Percentiles rank a stretch among this genome's conserved stretches.
phyloP scores from a whole-genome alignment of 2,113 vertebrate genomes.

The Campylorhamphus procurvoides region DNA sequence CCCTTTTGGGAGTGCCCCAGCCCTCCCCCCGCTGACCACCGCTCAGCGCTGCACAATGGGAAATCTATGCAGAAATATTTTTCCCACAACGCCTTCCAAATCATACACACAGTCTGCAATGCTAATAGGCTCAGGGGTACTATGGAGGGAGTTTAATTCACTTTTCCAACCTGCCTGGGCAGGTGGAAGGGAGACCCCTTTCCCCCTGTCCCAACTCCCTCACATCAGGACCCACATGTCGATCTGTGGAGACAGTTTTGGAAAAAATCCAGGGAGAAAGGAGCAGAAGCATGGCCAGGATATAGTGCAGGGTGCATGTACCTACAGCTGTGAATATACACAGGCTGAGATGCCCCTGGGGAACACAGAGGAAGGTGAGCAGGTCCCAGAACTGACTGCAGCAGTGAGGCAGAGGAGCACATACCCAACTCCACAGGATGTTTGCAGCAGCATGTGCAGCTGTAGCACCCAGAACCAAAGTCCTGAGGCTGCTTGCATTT shows the following conservation, averaged over 20 bases:
- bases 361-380: not conserved
- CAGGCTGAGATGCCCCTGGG: not conserved
- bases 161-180: not conserved
- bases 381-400: not conserved
- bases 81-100: conserved; percentile 56
- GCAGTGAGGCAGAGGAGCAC: not conserved
- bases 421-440: not conserved
- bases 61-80: conserved; percentile 48
- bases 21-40: not conserved
- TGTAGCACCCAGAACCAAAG: not conserved
- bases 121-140: conserved; percentile 4
- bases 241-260: not conserved
- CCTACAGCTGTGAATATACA: not conserved
- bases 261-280: not conserved
- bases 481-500: not conserved
- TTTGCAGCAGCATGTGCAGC: not conserved
- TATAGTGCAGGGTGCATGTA: rapidly evolving
- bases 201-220: not conserved
- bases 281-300: not conserved
- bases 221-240: not conserved
- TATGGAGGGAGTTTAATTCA: not conserved
- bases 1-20: not conserved
- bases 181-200: not conserved
- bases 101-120: conserved; percentile 20
- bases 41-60: not conserved